Conservation (phyloP, 2,888 invertebrate species). For the Leptarthrus brevirostris region DNA sequence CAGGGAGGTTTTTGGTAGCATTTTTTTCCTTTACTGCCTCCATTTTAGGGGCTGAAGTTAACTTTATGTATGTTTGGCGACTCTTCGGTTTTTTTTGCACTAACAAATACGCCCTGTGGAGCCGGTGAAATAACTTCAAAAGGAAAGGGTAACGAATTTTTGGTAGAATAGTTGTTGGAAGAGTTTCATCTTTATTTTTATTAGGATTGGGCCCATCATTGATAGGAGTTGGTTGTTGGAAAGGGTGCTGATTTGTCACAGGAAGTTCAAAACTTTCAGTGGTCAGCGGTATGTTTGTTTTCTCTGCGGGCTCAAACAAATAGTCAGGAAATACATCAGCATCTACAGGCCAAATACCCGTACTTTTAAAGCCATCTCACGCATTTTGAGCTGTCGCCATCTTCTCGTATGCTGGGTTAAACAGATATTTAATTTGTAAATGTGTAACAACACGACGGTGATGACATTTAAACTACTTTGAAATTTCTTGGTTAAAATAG, state of each 20-base stretch:
- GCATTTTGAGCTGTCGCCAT: constrained; percentile 38
- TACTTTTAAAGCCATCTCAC: constrained; percentile 36
- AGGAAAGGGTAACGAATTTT: constrained; percentile 8
- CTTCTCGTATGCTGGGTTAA: constrained; percentile 48
- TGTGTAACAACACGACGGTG: constrained; percentile 47
- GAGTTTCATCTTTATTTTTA: too few relatives aligned
- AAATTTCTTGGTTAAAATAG: constrained; percentile 35
- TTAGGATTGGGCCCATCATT: not conserved
- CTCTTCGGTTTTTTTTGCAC: not conserved
- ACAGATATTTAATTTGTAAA: constrained; percentile 25
- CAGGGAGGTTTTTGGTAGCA: too few relatives aligned
- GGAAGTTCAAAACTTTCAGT: constrained; percentile 49
- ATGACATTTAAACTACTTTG: constrained; percentile 46
- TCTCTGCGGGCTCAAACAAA: constrained; percentile 36
- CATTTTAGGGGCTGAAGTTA: not conserved
- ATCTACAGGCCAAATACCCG: constrained; percentile 49
- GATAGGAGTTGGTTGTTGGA: too few relatives aligned
- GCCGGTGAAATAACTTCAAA: not conserved
- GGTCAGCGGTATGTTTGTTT: constrained; percentile 45
- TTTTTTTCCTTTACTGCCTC: too few relatives aligned
- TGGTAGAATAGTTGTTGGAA: constrained; percentile 18
- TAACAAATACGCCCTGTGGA: not conserved
- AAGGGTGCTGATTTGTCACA: not conserved
- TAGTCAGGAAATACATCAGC: constrained; percentile 49
- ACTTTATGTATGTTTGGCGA: not conserved